Percentiles rank a stretch among this genome's conserved stretches.
phyloP scores from a whole-genome alignment of 2,113 vertebrate genomes.

The Notarius lentiginosus region DNA sequence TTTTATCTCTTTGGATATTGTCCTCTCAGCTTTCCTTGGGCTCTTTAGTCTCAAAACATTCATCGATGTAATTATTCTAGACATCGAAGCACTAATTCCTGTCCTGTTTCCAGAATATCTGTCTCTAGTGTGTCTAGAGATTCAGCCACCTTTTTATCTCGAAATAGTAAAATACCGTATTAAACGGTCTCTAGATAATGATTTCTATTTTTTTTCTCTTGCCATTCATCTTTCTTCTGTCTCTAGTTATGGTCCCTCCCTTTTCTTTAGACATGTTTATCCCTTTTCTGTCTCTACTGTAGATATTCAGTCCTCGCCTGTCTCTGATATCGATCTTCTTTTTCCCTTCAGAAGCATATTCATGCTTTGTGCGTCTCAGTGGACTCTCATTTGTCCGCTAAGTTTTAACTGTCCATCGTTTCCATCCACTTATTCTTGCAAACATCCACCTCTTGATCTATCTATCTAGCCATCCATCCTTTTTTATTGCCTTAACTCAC shows the following conservation, averaged over 20 bases:
- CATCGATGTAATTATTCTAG: neutral
- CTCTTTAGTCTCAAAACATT: neutral
- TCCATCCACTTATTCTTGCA: neutral
- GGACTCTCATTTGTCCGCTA: neutral
- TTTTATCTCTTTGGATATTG: neutral
- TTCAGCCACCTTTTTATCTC: neutral
- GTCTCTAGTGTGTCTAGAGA: neutral
- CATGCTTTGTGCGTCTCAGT: neutral
- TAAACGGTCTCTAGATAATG: neutral
- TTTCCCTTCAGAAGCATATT: neutral
- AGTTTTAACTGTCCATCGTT: neutral
- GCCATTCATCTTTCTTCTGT: neutral
- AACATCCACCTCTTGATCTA: slow-evolving; percentile 1
- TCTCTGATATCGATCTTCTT: neutral
- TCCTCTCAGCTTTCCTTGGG: neutral
- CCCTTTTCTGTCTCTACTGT: neutral
- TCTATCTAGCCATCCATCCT: slow-evolving; percentile 25
- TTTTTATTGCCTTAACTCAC: slow-evolving; percentile 14
- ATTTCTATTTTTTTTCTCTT: neutral
- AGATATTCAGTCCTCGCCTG: neutral
- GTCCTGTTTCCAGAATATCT: neutral
- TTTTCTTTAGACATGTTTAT: neutral
- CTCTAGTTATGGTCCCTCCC: neutral
- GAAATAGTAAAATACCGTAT: too few relatives aligned
- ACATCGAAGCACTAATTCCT: neutral